Conservation (phyloP, 2,113 vertebrate genomes). For the Gavialis gangeticus region DNA sequence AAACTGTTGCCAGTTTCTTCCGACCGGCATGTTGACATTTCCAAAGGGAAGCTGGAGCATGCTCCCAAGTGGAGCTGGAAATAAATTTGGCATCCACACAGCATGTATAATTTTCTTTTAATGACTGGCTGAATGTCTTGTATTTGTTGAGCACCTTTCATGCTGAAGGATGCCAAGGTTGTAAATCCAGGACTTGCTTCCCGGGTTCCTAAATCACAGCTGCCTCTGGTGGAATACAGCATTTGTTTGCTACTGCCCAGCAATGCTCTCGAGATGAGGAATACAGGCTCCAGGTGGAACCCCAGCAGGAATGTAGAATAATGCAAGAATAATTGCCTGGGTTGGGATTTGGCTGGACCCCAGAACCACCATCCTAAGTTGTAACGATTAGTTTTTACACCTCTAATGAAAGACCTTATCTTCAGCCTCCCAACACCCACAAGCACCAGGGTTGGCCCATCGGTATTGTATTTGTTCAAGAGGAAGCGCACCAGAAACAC, state of each 20-base stretch:
- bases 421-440: neutral
- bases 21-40: constrained; percentile 82
- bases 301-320: neutral
- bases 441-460: neutral
- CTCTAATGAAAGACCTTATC: neutral
- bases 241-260: neutral
- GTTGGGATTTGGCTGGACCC: neutral
- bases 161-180: neutral
- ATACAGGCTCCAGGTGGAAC: neutral
- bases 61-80: constrained; percentile 76
- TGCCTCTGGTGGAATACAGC: neutral
- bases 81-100: constrained; percentile 78
- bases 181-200: neutral
- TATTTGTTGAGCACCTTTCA: constrained; percentile 40
- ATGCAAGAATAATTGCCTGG: neutral
- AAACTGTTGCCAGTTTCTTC: constrained; percentile 78
- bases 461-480: neutral
- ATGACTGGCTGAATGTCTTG: neutral
- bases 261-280: neutral
- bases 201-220: neutral
- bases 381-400: neutral
- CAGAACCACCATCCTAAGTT: neutral
- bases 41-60: constrained; percentile 73
- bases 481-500: neutral
- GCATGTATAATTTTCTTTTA: neutral